phyloP scores from a whole-genome alignment of 2,113 vertebrate species.

The Cranoglanis bouderius region DNA sequence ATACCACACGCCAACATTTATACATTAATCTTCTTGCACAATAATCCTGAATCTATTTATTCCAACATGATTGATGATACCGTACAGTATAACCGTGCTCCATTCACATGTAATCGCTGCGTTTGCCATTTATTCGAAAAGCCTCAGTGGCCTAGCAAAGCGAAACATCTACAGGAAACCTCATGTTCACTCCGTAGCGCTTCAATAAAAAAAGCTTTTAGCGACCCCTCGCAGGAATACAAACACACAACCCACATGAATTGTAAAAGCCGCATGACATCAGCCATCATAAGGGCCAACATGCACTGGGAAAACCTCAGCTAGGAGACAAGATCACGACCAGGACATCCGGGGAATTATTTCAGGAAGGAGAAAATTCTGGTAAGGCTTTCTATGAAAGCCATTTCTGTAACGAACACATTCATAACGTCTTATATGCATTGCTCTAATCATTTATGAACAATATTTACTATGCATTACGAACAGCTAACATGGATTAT shows the following conservation, averaged over 20 bases:
- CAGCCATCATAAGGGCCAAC: slow-evolving; percentile 29
- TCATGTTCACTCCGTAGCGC: neutral
- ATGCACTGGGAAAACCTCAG: slow-evolving; percentile 12
- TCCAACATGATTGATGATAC: neutral
- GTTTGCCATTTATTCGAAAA: slow-evolving; percentile 54
- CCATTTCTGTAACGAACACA: neutral
- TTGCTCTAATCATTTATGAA: neutral
- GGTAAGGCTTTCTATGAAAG: neutral
- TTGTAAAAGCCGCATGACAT: slow-evolving; percentile 59
- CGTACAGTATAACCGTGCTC: too few relatives aligned
- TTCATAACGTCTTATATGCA: neutral
- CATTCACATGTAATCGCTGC: neutral
- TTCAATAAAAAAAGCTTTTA: slow-evolving; percentile 58
- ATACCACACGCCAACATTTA: slow-evolving; percentile 17
- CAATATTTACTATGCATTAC: neutral
- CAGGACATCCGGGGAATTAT: slow-evolving; percentile 9
- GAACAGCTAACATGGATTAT: neutral
- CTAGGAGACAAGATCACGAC: neutral
- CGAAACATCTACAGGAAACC: slow-evolving; percentile 8
- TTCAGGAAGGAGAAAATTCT: slow-evolving; percentile 14
- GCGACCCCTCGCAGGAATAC: slow-evolving; percentile 55
- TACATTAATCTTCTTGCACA: neutral
- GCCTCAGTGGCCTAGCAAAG: slow-evolving; percentile 12
- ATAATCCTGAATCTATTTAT: neutral
- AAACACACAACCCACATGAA: slow-evolving; percentile 49